Evolutionary conservation across 2,888 invertebrate species (phyloP), one percentile per base, ranked within the genome.

Genomic region (Venusia cambrica): DNA sequence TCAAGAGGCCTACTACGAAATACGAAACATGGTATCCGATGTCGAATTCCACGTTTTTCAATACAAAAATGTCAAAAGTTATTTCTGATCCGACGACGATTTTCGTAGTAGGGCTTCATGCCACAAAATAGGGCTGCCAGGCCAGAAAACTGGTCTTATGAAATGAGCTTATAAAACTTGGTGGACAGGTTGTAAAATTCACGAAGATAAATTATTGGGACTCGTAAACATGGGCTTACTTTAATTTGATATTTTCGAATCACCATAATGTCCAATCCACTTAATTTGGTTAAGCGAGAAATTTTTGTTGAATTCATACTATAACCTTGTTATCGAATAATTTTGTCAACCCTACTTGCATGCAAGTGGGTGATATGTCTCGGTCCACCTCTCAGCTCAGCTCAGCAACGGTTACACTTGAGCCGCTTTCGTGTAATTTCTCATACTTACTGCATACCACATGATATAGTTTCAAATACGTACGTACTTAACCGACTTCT

Each of bases 361-460:
- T 38, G 51, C 61, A 73, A 73, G 66, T 73, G 62, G 73, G 70
- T 70, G 72, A 74, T 73, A 61, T 66, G 77, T 73, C 58, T 67
- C 79, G 77, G 71, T 78, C 63, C 68, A 75, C 63, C 78, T 71
- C 45, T 61, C 50, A 41, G 45, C 51, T 53, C 44, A 42, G 24
- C 48, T 45, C 36, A 40, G 47, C 55, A 42, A 44, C 47, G 51
- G 60, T 60, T 54, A 62, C 63, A 61, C 59, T 60, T 62, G 56
- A 65, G 48, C 66, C 57, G 65, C 63, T 72, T 69, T 71, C 63
- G 53, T 63, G 57, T 60, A 67, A 72, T 69, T 62, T 67, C 64
- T 66, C 59, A 64, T 62, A 59, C 57, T 62, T 55, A 60, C 62
- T 57, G 54, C 57, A 51, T 57, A 58, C 57, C 15, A 39, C 54